These are phyloP conservation scores for Hypomesus transpacificus DNA, from an alignment of 2,113 vertebrate species.

Conservation along the genomic window DNA sequence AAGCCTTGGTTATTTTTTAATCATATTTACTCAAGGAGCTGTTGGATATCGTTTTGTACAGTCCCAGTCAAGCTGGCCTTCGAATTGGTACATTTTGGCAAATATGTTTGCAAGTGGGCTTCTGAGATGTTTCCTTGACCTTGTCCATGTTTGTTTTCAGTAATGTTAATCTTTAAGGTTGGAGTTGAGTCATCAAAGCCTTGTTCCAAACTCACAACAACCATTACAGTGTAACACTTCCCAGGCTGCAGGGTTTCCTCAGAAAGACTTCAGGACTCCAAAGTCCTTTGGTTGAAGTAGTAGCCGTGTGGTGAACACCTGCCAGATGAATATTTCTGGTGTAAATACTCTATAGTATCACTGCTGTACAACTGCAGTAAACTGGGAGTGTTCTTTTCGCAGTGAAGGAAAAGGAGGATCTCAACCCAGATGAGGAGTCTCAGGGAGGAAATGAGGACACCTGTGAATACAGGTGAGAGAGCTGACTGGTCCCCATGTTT, in stretches of 20 bases:
- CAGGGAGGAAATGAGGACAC: conserved; percentile 84
- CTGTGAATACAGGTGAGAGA: conserved; percentile 88
- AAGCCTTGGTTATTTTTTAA: conserved; percentile 45
- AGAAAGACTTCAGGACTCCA: too few species aligned
- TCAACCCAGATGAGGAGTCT: conserved; percentile 80
- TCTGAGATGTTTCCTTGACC: conserved; percentile 10
- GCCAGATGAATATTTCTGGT: too few species aligned
- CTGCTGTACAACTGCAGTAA: too few species aligned
- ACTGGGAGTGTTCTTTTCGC: conserved; percentile 24
- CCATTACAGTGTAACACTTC: too few species aligned
- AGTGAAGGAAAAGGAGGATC: conserved; percentile 95
- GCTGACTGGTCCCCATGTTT: conserved; percentile 8
- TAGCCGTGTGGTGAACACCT: too few species aligned
- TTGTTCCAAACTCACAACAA: not conserved
- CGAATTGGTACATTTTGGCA: too few species aligned
- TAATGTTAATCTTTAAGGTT: conserved; percentile 17
- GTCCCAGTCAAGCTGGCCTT: conserved; percentile 28
- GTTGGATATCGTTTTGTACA: conserved; percentile 37
- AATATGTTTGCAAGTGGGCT: conserved; percentile 24
- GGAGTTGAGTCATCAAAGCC: not conserved
- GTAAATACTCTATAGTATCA: too few species aligned
- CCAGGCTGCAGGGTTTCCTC: too few species aligned
- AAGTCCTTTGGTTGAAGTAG: too few species aligned
- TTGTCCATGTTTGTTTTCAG: conserved; percentile 7
- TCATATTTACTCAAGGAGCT: conserved; percentile 46